phyloP scores from a whole-genome alignment of 2,888 invertebrate species.

The Therioaphis trifolii region DNA sequence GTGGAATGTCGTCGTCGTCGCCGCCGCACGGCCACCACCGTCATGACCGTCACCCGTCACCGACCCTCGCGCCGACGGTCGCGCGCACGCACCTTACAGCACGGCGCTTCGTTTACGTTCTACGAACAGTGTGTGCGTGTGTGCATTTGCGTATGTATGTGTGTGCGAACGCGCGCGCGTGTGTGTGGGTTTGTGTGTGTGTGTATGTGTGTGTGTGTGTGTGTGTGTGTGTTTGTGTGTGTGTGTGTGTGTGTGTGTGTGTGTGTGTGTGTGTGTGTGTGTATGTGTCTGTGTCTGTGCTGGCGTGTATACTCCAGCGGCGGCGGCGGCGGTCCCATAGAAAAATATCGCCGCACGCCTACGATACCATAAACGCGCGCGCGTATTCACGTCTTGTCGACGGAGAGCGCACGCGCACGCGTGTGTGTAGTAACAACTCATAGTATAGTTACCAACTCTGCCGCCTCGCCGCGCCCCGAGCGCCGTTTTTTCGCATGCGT shows the following conservation, averaged over 20 bases:
- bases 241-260: background rate
- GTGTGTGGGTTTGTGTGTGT: background rate
- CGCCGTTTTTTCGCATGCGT: conserved; percentile 33
- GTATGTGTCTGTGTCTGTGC: no score
- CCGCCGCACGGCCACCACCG: conserved; percentile 19
- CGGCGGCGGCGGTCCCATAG: conserved; percentile 41
- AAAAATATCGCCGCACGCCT: conserved; percentile 19
- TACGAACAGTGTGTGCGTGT: no score
- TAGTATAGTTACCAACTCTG: background rate
- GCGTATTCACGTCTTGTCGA: no score
- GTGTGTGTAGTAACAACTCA: background rate
- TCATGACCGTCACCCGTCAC: background rate
- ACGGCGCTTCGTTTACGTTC: background rate
- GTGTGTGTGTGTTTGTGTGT: no score
- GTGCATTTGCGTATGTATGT: no score
- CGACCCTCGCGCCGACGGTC: fast-evolving
- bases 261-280: no score
- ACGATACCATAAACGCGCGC: background rate
- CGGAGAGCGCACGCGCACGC: background rate
- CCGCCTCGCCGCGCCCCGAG: background rate
- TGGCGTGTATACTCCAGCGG: background rate
- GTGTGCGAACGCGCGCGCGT: background rate
- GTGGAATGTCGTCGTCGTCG: conserved; percentile 53
- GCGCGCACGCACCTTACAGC: background rate
- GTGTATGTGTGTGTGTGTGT: no score